A percentile compares a stretch with the other conserved stretches of the same genome.
These are phyloP conservation scores for Pelvicachromis taeniatus DNA, from an alignment of 2,113 vertebrate species.

Conservation along the genomic window DNA sequence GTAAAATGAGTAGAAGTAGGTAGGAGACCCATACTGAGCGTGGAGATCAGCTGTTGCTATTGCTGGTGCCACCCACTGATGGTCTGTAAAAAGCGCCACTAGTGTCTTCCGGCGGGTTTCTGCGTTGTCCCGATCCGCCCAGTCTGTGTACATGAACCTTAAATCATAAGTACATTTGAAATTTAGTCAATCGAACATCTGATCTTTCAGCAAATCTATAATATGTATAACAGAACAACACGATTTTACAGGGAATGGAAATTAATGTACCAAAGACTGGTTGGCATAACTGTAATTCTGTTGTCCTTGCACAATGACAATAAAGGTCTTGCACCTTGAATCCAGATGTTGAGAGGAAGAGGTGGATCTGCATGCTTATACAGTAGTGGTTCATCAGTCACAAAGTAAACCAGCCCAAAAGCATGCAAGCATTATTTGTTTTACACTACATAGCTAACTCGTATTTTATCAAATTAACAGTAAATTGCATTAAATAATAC, in stretches of 20 bases:
- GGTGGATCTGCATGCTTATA: neutral
- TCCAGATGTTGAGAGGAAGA: neutral
- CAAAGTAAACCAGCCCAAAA: neutral
- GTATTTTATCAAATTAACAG: neutral
- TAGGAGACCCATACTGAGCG: slow-evolving; percentile 95
- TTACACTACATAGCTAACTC: neutral
- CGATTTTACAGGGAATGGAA: neutral
- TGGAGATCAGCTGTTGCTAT: slow-evolving; percentile 95
- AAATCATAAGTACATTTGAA: neutral
- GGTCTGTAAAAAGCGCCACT: slow-evolving; percentile 94
- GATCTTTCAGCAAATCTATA: neutral
- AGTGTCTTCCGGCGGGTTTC: slow-evolving; percentile 89
- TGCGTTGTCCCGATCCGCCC: slow-evolving; percentile 92
- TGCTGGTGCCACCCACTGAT: slow-evolving; percentile 97
- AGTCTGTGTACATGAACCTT: slow-evolving; percentile 98
- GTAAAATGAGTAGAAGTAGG: slow-evolving; percentile 97
- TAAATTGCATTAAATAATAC: neutral
- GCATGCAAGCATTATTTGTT: neutral
- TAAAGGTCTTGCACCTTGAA: neutral
- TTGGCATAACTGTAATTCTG: neutral
- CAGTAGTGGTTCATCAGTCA: neutral
- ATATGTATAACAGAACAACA: neutral
- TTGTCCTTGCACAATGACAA: neutral
- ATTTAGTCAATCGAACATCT: neutral
- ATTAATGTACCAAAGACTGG: neutral